phyloP scores from a whole-genome alignment of 2,797 vertebrate species.

The Pangasius mekongensis region DNA sequence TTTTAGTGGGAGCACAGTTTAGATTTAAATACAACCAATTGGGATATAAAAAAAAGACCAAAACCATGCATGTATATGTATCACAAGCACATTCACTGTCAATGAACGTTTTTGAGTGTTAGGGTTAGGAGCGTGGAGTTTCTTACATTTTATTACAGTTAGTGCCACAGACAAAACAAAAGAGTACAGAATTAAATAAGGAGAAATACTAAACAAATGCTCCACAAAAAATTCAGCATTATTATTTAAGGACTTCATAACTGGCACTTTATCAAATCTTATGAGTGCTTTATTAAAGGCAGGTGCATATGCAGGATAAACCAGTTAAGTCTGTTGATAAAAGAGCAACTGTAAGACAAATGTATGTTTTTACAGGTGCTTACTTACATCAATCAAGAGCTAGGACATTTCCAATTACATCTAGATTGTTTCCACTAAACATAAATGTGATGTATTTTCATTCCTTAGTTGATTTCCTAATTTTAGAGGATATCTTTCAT shows the following conservation, averaged over 20 bases:
- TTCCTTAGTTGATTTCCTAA: background rate
- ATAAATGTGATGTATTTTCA: background rate
- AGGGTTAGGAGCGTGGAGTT: background rate
- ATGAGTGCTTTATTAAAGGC: background rate
- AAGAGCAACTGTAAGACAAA: background rate
- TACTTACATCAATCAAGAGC: background rate
- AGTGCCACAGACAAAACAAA: background rate
- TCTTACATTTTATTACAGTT: background rate
- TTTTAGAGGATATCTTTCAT: background rate
- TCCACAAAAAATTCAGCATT: background rate
- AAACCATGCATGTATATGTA: background rate
- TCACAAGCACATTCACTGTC: background rate
- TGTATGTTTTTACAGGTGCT: slow-evolving; percentile 4
- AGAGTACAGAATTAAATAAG: background rate
- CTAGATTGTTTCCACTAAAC: background rate
- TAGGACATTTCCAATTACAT: background rate
- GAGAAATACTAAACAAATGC: background rate
- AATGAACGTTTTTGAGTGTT: background rate
- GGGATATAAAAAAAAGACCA: background rate
- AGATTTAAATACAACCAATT: slow-evolving; percentile 8
- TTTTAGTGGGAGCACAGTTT: background rate
- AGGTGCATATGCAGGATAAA: background rate
- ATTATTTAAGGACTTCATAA: background rate
- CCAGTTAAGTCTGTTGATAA: background rate
- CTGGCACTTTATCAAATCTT: background rate